Base-by-base conservation (phyloP, 1,140 invertebrate species). In the Hyles euphorbiae region DNA sequence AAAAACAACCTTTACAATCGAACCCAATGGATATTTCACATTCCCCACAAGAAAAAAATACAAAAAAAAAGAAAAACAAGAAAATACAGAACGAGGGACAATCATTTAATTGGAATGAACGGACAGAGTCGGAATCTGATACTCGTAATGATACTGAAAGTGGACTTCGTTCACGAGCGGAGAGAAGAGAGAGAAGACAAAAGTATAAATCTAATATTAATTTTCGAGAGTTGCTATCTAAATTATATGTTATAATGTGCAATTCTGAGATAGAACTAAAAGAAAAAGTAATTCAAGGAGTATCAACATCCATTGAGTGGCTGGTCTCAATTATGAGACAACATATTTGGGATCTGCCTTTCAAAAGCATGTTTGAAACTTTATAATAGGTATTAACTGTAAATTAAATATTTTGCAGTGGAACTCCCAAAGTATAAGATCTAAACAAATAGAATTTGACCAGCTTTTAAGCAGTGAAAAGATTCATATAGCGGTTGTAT, bases 361-460 rank as follows among this genome's bases (percentile, higher is more conserved):
- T 69, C 6, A 52, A 61, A 7, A 62, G 22, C 22, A 22, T 22
- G 22, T 22, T 22, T 22, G 22, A 22, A 22, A 22, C 22, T 22
- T 22, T 22, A 22, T 22, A 22, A 60, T 47, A 36, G 9, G 8
- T 7, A 34, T 44, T 46, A 48, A 33, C 44, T 11, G 48, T 45
- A 44, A 48, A 34, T 12, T 8, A 59, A 11, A 72, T 63, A 61
- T 72, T n/a, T 8, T 68, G 2, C 66, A 68, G 49, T 68, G 65
- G 63, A 72, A 72, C 49, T 47, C 56, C 1, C 61, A 66, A 53
- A 72, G 69, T 52, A 32, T 72, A 8, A 45, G 48, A 43, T 58
- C 58, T 11, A 72, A 68, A 48, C 46, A 59, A 55, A 3, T 46
- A 56, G 40, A n/a, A 10, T 68, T 68, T 33, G 58, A 61, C 53